Base-by-base conservation (phyloP, 2,113 vertebrate genomes). In the Martes martes region DNA sequence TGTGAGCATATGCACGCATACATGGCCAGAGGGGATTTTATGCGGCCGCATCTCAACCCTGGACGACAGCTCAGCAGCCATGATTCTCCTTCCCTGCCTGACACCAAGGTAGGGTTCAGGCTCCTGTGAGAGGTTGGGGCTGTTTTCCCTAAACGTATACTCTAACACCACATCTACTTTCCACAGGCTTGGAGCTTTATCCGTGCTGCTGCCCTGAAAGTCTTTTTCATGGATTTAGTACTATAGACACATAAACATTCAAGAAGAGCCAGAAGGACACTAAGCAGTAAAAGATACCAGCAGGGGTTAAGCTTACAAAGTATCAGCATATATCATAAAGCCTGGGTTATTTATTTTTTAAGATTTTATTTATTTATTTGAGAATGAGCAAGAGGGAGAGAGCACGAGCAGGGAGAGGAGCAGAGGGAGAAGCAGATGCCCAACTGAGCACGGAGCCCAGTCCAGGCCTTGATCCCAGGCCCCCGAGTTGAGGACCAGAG, bases 101-200 rank as follows among this genome's bases (percentile, higher is more conserved):
- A 5, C 11, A 18, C 1, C 4, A 36, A 36, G 4, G 33, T 31
- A 47, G 9, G 24, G 6, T 36, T 50, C 26, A 33, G 11, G 39
- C 4, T n/a, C 18, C 26, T 39, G 47, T 33, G 0, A 4, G 2
- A 15, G 13, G 36, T 42, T 67, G 93, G 45, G 2, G 67, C 16
- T 73, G 6, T 23, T 81, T 63, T 81, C 59, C 23, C 69, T 33
- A 81, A 82, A 39, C 1, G 33, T 55, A 33, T 26, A 90, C 28
- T 83, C 33, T 31, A 14, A 93, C 90, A 63, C 52, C 36, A 24
- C 23, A 61, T 92, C 50, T 79, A 42, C 50, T 36, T 67, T 91
- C 42, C 8, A 24, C 1, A 52, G 23, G n/a, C 16, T 67, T 61
- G 50, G 24, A 9, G 5, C 28, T 59, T 36, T 74, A 39, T 31